A percentile compares a stretch with the other conserved stretches of the same genome.
phyloP scores from a whole-genome alignment of 2,113 vertebrate genomes.

The Phoenicopterus ruber region DNA sequence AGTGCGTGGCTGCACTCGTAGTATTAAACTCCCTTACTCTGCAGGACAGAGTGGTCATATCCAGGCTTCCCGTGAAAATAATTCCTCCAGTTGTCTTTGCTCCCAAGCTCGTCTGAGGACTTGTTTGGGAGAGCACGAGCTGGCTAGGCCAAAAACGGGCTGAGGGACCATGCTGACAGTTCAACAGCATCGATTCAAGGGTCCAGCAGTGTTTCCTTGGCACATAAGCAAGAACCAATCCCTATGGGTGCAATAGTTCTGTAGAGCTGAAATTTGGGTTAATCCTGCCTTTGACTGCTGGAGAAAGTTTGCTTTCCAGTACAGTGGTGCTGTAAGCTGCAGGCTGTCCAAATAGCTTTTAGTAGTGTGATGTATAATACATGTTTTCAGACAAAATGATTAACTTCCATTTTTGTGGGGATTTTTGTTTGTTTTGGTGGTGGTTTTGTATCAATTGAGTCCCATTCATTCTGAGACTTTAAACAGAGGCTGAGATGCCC shows the following conservation, averaged over 20 bases:
- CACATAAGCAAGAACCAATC: not conserved
- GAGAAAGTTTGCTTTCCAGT: not conserved
- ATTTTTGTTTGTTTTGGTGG: not conserved
- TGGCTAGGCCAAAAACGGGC: not conserved
- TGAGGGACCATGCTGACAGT: not conserved
- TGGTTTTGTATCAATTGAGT: not conserved
- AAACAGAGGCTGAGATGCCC: not conserved
- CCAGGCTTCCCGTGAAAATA: not conserved
- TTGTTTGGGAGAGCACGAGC: not conserved
- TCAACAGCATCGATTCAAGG: not conserved
- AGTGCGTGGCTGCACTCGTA: accelerated
- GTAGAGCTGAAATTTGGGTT: not conserved
- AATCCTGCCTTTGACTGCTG: not conserved
- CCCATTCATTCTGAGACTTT: not conserved
- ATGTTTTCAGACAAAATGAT: not conserved
- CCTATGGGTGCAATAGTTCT: not conserved
- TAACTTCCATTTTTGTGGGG: not conserved
- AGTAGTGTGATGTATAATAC: not conserved
- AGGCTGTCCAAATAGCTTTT: not conserved
- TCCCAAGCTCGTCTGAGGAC: not conserved
- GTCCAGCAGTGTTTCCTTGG: not conserved
- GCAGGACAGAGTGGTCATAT: not conserved
- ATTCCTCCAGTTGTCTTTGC: not conserved
- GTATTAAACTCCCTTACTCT: not conserved
- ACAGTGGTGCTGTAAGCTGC: not conserved